Evolutionary conservation across 2,113 vertebrate species (phyloP), one percentile per base, ranked within the genome.

Genomic region (Engystomops pustulosus): DNA sequence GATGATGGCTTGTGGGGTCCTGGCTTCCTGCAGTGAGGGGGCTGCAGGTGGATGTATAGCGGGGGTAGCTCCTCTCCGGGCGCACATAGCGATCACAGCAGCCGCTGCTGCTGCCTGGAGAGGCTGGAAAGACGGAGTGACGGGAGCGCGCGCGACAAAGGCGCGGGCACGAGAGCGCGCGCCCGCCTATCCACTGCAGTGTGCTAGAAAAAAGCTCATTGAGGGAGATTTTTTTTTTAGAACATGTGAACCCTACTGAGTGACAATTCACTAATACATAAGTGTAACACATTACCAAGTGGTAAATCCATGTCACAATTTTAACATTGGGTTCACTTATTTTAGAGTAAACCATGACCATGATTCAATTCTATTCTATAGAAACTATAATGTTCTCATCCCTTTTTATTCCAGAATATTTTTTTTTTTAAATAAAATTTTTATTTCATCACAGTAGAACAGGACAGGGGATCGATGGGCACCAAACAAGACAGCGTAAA

Each of bases 31-130:
- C 55, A 83, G 65, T 3, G 18, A 9, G 44, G 72, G 27, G 30
- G 60, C 74, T 77, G 82, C 72, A 62, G 83, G 72, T 85, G 83
- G 83, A 79, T 70, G 47, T 8, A 58, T 32, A 23, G 69, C 55
- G 65, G 74, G 60, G 27, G 74, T 38, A 38, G 69, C 70, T 65
- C 30, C 51, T 76, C 30, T 41, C 71, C 41, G 55, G 83, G 25
- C 23, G 36, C 47, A 44, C 83, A 79, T 85, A 78, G 75, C 83
- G 27, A 23, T 76, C 60, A 60, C 32, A 12, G 47, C 75, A 27
- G 75, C 74, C 23, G 58, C 81, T 14, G 36, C 81, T 27, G 58
- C 75, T 53, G 82, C 72, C 62, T 5, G 32, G 23, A 75, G 62
- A 77, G 80, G 75, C n/a, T 60, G 79, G 71, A 20, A 41, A 25